A percentile compares a stretch with the other conserved stretches of the same genome.
These are phyloP conservation scores for Aselliscus stoliczkanus DNA, from an alignment of 2,797 vertebrate genomes.

Conservation along the genomic window DNA sequence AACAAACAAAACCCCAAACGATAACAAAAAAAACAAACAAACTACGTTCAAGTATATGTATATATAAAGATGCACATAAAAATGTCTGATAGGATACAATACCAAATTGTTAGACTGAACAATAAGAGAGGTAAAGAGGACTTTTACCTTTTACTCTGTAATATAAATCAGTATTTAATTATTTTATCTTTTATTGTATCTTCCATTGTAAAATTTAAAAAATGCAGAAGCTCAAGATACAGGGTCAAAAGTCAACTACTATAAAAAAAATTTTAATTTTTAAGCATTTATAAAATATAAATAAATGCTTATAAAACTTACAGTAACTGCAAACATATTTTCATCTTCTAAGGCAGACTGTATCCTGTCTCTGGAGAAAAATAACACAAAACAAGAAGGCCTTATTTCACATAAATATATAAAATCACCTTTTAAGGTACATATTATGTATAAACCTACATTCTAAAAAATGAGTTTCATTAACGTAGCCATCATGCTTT, in stretches of 20 bases:
- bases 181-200: not conserved
- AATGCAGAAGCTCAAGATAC: not conserved
- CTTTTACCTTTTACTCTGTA: not conserved
- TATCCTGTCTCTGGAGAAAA: constrained; percentile 90
- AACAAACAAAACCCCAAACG: not conserved
- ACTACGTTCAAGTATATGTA: not conserved
- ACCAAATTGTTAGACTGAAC: not conserved
- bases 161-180: not conserved
- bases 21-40: not conserved
- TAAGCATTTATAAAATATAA: constrained; percentile 31
- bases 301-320: constrained; percentile 81
- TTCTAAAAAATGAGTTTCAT: not conserved
- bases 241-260: not conserved
- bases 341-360: constrained; percentile 94
- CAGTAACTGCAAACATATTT: constrained; percentile 88
- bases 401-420: constrained; percentile 24
- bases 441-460: not conserved
- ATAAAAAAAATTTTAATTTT: constrained; percentile 13
- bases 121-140: not conserved
- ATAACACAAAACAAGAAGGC: constrained; percentile 20
- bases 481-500: not conserved
- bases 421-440: not conserved
- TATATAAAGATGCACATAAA: not conserved
- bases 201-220: not conserved
- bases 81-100: not conserved